Percentiles rank a stretch among this genome's conserved stretches.
These are phyloP conservation scores for Pristionchus fissidentatus DNA, from an alignment of 2,888 invertebrate genomes.

Conservation along the genomic window DNA sequence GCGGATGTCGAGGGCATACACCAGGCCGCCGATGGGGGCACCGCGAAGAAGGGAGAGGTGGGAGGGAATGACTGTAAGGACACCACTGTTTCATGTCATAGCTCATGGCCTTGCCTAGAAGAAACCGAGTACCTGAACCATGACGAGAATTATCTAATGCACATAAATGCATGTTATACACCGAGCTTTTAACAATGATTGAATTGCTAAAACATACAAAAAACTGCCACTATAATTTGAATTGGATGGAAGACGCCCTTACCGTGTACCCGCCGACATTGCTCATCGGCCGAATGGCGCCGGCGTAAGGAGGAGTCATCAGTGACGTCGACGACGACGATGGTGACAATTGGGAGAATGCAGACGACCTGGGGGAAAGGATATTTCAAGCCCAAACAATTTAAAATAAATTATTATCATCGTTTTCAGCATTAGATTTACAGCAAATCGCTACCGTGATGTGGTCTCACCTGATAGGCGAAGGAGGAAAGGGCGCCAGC, in stretches of 20 bases:
- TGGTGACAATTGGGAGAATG: constrained; percentile 28
- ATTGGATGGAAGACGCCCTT: not conserved
- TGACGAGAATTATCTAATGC: too few species aligned
- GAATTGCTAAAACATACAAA: too few species aligned
- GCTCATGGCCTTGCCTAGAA: too few species aligned
- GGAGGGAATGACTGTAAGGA: constrained; percentile 15
- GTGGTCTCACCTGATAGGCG: too few species aligned
- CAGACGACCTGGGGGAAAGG: not conserved
- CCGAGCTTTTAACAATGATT: too few species aligned
- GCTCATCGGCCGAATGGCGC: constrained; percentile 39
- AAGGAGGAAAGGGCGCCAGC: not conserved
- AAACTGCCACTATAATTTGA: not conserved
- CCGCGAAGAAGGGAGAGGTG: not conserved
- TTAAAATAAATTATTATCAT: too few species aligned
- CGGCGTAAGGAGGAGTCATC: constrained; percentile 38
- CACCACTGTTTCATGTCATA: not conserved
- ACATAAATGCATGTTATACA: too few species aligned
- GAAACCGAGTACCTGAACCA: not conserved
- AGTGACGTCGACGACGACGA: not conserved
- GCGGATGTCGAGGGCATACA: not conserved
- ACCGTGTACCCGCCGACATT: not conserved
- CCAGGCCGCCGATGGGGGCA: too few species aligned
- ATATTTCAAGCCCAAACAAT: not conserved
- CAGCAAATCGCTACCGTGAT: too few species aligned
- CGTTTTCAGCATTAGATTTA: too few species aligned